phyloP scores from a whole-genome alignment of 53 echinoderm and acorn worm genomes.

The Hippasteria phrygiana region DNA sequence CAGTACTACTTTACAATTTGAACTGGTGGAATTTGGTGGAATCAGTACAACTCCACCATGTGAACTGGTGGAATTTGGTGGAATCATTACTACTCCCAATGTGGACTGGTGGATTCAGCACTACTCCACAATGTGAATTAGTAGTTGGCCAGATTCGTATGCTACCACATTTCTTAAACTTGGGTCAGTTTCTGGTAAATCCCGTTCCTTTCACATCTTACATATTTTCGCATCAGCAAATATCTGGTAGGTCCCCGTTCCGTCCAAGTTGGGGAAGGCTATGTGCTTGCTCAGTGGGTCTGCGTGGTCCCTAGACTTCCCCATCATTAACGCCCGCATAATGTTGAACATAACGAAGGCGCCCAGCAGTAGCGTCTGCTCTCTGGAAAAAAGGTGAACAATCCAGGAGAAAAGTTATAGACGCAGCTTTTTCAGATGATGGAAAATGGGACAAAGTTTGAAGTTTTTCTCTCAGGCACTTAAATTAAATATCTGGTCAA shows the following conservation, averaged over 20 bases:
- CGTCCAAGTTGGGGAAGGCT: constrained; percentile 92
- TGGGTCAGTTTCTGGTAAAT: not conserved
- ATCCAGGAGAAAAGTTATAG: not conserved
- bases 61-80: no score
- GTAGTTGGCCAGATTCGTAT: no score
- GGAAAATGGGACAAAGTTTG: not conserved
- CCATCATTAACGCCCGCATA: constrained; percentile 73
- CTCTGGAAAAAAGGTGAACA: constrained; percentile 52
- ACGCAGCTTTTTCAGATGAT: not conserved
- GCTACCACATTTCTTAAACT: no score
- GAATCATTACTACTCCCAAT: no score
- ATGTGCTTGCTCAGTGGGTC: constrained; percentile 75
- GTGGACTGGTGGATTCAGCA: no score
- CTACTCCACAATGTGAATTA: no score
- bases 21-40: no score
- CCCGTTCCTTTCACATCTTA: constrained; percentile 58
- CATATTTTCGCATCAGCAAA: constrained; percentile 96
- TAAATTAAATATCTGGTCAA: not conserved
- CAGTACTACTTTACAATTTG: no score
- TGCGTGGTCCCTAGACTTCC: constrained; percentile 55
- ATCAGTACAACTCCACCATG: no score
- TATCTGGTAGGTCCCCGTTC: constrained; percentile 83
- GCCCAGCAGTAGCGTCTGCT: constrained; percentile 64
- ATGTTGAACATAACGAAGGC: constrained; percentile 81
- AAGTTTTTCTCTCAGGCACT: not conserved